phyloP scores from a whole-genome alignment of 1,140 invertebrate genomes.

The Camponotus pennsylvanicus region DNA sequence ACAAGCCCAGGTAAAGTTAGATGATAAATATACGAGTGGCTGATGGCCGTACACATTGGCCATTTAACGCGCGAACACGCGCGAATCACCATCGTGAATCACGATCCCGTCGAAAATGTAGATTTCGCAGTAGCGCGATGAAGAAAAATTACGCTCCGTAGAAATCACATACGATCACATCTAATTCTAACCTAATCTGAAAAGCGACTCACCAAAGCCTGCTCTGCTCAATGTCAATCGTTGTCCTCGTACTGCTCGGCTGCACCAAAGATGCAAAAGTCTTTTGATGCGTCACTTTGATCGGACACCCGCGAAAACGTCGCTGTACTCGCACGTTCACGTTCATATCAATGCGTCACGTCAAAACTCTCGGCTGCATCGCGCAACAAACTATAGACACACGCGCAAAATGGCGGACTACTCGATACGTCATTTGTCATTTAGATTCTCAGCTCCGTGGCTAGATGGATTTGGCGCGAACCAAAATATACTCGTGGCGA shows the following conservation, averaged over 20 bases:
- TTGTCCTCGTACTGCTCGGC: neutral
- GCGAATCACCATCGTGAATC: too few relatives aligned
- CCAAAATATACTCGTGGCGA: neutral
- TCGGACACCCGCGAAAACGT: neutral
- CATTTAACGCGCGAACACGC: too few relatives aligned
- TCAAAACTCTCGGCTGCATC: neutral
- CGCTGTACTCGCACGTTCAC: neutral
- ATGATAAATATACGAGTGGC: too few relatives aligned
- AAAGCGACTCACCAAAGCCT: slow-evolving; percentile 25
- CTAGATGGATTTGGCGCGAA: neutral
- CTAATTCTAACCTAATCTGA: too few relatives aligned
- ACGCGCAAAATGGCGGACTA: slow-evolving; percentile 27
- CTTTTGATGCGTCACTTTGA: neutral
- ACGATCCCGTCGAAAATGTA: too few relatives aligned
- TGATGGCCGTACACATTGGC: too few relatives aligned
- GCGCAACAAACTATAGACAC: neutral
- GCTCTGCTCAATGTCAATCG: neutral
- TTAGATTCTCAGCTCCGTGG: too few relatives aligned
- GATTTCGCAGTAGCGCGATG: neutral
- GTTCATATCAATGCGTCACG: slow-evolving; percentile 21
- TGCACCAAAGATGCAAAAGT: neutral
- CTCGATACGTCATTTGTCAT: neutral
- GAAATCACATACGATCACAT: neutral
- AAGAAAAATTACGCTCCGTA: neutral
- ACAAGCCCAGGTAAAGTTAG: too few relatives aligned